These are phyloP conservation scores for Cheilosia soror DNA, from an alignment of 2,888 invertebrate species.

Conservation along the genomic window DNA sequence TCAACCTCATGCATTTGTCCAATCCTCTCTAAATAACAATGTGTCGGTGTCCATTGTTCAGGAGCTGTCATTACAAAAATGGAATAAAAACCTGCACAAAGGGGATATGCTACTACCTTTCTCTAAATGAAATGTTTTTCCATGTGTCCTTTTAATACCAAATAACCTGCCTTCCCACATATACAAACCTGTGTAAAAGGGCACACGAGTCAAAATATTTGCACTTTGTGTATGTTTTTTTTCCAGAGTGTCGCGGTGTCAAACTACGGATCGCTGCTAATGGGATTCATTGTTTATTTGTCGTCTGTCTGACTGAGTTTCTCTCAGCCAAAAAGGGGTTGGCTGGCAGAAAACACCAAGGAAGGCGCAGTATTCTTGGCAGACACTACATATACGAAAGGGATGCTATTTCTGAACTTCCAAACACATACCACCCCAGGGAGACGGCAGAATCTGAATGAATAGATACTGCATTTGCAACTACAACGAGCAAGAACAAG, in stretches of 20 bases:
- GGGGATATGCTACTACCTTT: background rate
- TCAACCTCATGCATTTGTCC: background rate
- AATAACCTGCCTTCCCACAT: background rate
- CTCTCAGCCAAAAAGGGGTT: background rate
- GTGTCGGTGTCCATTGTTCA: background rate
- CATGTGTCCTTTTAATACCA: background rate
- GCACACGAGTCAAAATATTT: constrained; percentile 2
- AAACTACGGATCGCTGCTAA: constrained; percentile 37
- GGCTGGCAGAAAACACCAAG: constrained; percentile 2
- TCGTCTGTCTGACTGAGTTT: constrained; percentile 56
- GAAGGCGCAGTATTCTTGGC: constrained; percentile 54
- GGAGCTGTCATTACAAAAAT: background rate
- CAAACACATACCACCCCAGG: background rate
- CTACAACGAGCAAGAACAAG: background rate
- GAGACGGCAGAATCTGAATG: background rate
- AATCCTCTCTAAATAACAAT: background rate
- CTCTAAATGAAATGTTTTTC: background rate
- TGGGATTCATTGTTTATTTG: constrained; percentile 69
- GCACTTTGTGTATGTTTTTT: background rate
- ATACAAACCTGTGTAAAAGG: background rate
- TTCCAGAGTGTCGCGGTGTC: constrained; percentile 1
- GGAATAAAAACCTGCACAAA: background rate
- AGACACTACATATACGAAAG: constrained; percentile 33
- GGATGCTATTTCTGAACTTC: constrained; percentile 30
- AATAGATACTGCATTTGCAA: background rate